A percentile compares a stretch with the other conserved stretches of the same genome.
Evolutionary conservation across 2,797 vertebrate species (phyloP).

Genomic region (Melanotaenia trifasciata): DNA sequence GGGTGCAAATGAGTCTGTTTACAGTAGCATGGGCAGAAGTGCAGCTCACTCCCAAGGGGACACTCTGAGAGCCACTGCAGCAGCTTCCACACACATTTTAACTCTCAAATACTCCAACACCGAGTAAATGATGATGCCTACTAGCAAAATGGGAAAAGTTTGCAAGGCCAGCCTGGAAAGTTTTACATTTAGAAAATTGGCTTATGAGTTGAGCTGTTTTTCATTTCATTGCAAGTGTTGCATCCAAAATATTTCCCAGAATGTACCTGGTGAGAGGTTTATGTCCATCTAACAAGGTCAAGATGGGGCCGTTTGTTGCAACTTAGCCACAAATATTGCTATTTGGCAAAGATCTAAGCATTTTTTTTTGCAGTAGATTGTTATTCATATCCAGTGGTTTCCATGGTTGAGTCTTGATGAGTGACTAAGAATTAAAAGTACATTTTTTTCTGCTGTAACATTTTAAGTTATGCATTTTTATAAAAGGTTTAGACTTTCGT

Average conservation of each 20-base stretch:
- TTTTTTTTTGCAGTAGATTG: neutral
- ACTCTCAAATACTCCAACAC: slow-evolving; percentile 9
- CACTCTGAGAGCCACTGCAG: slow-evolving; percentile 54
- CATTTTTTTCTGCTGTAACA: neutral
- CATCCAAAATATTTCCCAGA: slow-evolving; percentile 1
- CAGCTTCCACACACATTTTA: slow-evolving; percentile 26
- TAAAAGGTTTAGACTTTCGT: neutral
- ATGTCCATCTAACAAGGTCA: slow-evolving; percentile 25
- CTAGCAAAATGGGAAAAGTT: slow-evolving; percentile 20
- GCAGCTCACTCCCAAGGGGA: slow-evolving; percentile 52
- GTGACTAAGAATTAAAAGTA: neutral
- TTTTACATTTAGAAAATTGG: slow-evolving; percentile 18
- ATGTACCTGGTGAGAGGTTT: slow-evolving; percentile 8
- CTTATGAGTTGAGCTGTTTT: slow-evolving; percentile 22
- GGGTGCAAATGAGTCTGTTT: slow-evolving; percentile 59
- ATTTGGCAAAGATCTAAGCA: neutral
- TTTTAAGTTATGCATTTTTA: neutral
- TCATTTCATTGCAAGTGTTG: slow-evolving; percentile 2
- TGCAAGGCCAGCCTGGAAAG: slow-evolving; percentile 10
- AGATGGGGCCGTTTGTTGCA: slow-evolving; percentile 22
- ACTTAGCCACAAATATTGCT: too few species aligned
- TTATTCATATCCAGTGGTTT: neutral
- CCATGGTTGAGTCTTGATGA: neutral
- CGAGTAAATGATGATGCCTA: slow-evolving; percentile 9
- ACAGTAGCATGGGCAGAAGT: slow-evolving; percentile 52